A percentile compares a stretch with the other conserved stretches of the same genome.
phyloP scores from a whole-genome alignment of 2,113 vertebrate genomes.

The Pelobates fuscus region DNA sequence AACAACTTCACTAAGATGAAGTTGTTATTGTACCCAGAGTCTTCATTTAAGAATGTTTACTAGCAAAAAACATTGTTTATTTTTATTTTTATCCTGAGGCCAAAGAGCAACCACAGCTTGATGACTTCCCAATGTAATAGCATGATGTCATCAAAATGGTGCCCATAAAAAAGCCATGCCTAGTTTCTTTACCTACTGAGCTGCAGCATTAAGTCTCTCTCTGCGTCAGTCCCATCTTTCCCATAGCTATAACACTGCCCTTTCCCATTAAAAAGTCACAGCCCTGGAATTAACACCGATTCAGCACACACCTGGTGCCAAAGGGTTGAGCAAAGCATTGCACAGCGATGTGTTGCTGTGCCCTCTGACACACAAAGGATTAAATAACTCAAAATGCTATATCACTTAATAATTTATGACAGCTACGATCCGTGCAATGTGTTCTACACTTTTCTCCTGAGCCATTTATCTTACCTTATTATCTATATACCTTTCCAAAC shows the following conservation, averaged over 20 bases:
- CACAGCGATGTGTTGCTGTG: background rate
- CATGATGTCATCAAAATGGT: background rate
- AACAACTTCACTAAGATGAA: too few relatives aligned
- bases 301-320: background rate
- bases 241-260: background rate
- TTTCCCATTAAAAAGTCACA: background rate
- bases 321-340: background rate
- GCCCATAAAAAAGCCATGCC: background rate
- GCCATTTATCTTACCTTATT: too few relatives aligned
- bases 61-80: too few relatives aligned
- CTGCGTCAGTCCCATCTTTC: background rate
- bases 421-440: background rate
- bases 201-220: background rate
- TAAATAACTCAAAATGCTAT: background rate
- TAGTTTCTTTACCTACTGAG: background rate
- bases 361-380: background rate
- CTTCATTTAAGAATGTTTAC: too few relatives aligned
- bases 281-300: background rate
- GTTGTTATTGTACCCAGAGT: too few relatives aligned
- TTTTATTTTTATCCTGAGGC: too few relatives aligned
- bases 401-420: background rate
- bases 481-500: too few relatives aligned
- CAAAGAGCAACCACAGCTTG: too few relatives aligned
- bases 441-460: too few relatives aligned
- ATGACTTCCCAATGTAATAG: background rate